phyloP scores from a whole-genome alignment of 2,888 invertebrate species.

The Pachymerium ferrugineum region DNA sequence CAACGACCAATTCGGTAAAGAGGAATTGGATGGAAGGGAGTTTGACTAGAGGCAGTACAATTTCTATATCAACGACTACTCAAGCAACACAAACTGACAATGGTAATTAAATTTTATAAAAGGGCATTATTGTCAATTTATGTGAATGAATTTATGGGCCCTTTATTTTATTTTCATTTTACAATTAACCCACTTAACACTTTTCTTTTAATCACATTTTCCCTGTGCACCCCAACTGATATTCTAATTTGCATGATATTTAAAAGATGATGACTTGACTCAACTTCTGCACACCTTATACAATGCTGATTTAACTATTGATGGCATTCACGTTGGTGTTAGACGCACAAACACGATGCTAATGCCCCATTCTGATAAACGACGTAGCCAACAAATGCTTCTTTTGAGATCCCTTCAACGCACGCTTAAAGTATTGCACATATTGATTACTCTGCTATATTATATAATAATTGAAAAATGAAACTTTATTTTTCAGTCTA shows the following conservation, averaged over 20 bases:
- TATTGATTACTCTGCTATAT: background rate
- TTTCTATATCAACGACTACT: slow-evolving; percentile 18
- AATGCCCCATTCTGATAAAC: slow-evolving; percentile 30
- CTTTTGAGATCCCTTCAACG: slow-evolving; percentile 29
- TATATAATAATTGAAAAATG: too few relatives aligned
- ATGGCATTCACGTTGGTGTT: slow-evolving; percentile 31
- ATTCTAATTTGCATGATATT: background rate
- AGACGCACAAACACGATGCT: slow-evolving; percentile 23
- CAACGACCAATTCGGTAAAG: slow-evolving; percentile 34
- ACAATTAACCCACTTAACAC: too few relatives aligned
- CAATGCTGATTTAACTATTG: slow-evolving; percentile 33
- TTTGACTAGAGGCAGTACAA: background rate
- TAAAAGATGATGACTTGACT: slow-evolving; percentile 33
- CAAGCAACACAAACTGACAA: slow-evolving; percentile 35
- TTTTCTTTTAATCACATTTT: background rate
- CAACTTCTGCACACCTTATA: slow-evolving; percentile 23
- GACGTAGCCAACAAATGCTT: slow-evolving; percentile 29
- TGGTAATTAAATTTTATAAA: slow-evolving; percentile 23
- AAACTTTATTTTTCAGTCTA: slow-evolving; percentile 30
- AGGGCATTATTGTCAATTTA: background rate
- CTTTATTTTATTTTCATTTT: background rate
- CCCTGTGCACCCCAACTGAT: background rate
- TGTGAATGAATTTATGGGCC: background rate
- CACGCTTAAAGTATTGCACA: slow-evolving; percentile 31
- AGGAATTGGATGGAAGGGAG: background rate